Base-by-base conservation (phyloP, 2,797 vertebrate species). In the Remorina albescens region DNA sequence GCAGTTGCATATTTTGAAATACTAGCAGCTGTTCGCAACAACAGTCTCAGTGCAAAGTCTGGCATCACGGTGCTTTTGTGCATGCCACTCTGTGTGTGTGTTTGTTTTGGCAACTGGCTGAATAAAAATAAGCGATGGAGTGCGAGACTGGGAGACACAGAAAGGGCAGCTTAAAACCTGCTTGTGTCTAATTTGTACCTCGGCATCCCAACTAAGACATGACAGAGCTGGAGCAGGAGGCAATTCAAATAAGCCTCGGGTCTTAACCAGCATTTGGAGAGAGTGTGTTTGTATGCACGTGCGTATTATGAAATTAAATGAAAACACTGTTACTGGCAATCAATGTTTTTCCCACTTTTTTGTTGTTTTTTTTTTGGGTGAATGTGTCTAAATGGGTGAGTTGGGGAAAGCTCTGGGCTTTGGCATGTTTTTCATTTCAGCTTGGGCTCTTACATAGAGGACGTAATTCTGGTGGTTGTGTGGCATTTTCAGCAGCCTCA, bases 161-260 rank as follows among this genome's bases (percentile, higher is more conserved):
- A 76, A 67, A 68, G 47, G 51, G 68, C 71, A 78, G 50, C 47
- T 71, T 71, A 73, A 47, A 56, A 72, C 70, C 47, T 53, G 71
- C 60, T 67, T 57, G 50, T 59, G 39, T 82, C 61, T 82, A 67
- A 83, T 84, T 86, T 87, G 64, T 74, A 64, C 47, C 59, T 74
- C 60, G 8, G 63, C 4, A n/a, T 63, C 55, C 73, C 68, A 70
- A 84, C 60, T 25, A 60, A 65, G 77, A 73, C 75, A 62, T 80
- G 80, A 66, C 66, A 57, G 58, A 81, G 69, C 57, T 21, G 18
- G 57, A 60, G 61, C 71, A 78, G 32, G 46, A 76, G 73, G 67
- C 71, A 66, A 68, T 74, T 81, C 60, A 74, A 80, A 76, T 56
- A 63, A 34, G 50, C 73, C 76, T 60, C 32, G 59, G 80, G 69